Conservation (phyloP, 2,888 invertebrate species). For the Macrophya annulata region DNA sequence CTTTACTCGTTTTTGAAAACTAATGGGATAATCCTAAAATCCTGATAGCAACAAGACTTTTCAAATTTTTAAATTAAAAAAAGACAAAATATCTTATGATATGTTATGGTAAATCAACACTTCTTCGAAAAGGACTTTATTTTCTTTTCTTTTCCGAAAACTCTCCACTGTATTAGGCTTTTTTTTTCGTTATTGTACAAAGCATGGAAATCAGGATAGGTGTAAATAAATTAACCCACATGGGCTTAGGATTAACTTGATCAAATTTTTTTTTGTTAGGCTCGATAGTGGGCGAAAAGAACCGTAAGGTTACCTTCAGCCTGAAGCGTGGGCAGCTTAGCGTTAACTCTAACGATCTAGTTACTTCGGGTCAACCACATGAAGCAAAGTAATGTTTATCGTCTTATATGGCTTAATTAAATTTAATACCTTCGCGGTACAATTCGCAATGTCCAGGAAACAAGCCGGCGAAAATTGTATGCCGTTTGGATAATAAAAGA, state of each 20-base stretch:
- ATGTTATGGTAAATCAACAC: neutral
- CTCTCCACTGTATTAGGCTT: neutral
- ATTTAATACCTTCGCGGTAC: neutral
- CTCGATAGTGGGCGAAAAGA: conserved; percentile 8
- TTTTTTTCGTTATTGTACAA: neutral
- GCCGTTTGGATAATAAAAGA: neutral
- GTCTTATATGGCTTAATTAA: conserved; percentile 39
- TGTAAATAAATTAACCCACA: neutral
- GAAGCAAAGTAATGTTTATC: conserved; percentile 26
- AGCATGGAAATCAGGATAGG: neutral
- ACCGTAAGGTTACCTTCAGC: neutral
- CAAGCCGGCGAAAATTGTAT: neutral
- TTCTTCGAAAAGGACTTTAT: no score
- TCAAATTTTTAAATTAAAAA: neutral
- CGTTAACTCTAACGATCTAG: conserved; percentile 37
- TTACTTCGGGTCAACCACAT: conserved; percentile 19
- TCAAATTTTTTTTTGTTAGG: neutral
- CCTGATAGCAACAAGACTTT: neutral
- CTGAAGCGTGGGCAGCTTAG: conserved; percentile 32
- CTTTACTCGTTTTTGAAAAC: neutral
- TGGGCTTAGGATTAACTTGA: conserved; percentile 21
- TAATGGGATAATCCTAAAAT: neutral
- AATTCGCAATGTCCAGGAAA: conserved; percentile 20
- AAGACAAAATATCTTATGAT: neutral
- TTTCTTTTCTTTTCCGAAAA: neutral